Base-by-base conservation (phyloP, 2,797 vertebrate genomes). In the Melanogrammus aeglefinus region DNA sequence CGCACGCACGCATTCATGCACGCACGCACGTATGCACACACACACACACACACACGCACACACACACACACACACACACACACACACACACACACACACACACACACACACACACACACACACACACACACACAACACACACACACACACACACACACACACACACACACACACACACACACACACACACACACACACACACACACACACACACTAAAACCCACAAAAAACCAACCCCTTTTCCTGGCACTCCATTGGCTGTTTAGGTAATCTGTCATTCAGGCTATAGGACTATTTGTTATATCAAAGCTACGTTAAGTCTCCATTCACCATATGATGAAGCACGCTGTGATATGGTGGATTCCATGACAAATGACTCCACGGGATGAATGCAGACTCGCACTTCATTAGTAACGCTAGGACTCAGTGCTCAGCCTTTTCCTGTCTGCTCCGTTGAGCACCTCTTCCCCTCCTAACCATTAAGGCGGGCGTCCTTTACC, bases 271-370 rank as follows among this genome's bases (percentile, higher is more conserved):
- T 47, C 6, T 13, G 38, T 74, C 47, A 57, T 77, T 75, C 35
- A 77, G 31, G 33, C 78, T 9, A 73, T 36, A 27, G 71, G 73
- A 71, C 63, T 78, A 7, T 57, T 27, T 39, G 57, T 82, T 41
- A 33, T 75, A 77, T 76, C 29, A 44, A 73, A 75, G 21, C 36
- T 72, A 75, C 80, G 76, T 73, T 29, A 69, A 78, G 71, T 51
- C 76, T 74, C 47, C 44, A 24, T 78, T 41, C 6, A 31, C 78
- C 66, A 82, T 82, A 39, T 80, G 78, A 80, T 83, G 38, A 78
- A 71, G 69, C 33, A 51, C 41, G 72, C 44, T 18, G 29, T 66
- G 63, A 76, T 70, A 74, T 44, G 35, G 66, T 31, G 24, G 72
- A 27, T 66, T 76, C 75, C 74, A 27, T 70, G 75, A 41, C 74